Percentiles rank a stretch among this genome's conserved stretches.
Conservation (phyloP, 2,797 vertebrate species). For the Hydrolagus colliei region DNA sequence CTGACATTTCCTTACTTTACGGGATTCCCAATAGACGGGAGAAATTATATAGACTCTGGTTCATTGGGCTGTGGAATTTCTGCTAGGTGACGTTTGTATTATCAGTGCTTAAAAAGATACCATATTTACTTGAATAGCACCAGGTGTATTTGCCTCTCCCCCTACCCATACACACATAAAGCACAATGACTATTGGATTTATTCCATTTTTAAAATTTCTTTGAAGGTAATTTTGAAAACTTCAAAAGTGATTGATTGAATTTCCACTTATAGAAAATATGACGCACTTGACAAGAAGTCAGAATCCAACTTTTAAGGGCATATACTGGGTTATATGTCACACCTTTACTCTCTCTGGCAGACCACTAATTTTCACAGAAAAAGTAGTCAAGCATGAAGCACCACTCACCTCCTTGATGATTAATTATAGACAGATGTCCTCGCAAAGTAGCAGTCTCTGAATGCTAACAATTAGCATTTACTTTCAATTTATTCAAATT, state of each 20-base stretch:
- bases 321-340: neutral
- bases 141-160: neutral
- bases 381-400: constrained; percentile 28
- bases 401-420: constrained; percentile 28
- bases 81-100: constrained; percentile 33
- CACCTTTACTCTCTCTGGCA: constrained; percentile 20
- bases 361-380: constrained; percentile 21
- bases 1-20: constrained; percentile 42
- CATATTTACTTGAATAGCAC: neutral
- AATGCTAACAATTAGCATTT: constrained; percentile 32
- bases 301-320: constrained; percentile 12
- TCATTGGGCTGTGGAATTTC: constrained; percentile 39
- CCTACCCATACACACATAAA: neutral
- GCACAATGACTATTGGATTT: neutral
- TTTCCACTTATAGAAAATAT: neutral
- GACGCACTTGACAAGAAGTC: neutral
- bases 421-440: constrained; percentile 32
- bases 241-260: neutral
- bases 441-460: constrained; percentile 31
- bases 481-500: constrained; percentile 33
- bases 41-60: constrained; percentile 43
- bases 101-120: neutral
- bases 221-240: neutral
- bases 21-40: constrained; percentile 43
- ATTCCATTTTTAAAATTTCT: neutral